Evolutionary conservation across 2,797 vertebrate species (phyloP), one percentile per base, ranked within the genome.

Genomic region (Erethizon dorsatum): DNA sequence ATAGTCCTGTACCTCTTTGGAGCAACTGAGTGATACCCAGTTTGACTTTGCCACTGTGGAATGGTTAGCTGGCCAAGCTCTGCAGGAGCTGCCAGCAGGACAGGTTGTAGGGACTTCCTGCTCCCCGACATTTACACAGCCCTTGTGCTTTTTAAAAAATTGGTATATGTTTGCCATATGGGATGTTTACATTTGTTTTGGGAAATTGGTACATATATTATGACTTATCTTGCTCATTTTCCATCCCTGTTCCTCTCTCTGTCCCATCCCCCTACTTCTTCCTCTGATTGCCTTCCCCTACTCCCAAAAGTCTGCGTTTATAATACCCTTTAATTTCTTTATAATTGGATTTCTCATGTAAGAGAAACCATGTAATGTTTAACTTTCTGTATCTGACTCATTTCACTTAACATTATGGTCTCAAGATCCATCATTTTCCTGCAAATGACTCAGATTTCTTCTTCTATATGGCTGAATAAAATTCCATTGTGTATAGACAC

Each of bases 51-150:
- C 37, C 52, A 41, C 52, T 50, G 45, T 78, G 65, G 41, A 67
- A 18, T 17, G 45, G 83, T 56, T 8, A 4, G 9, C 20, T 61
- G 41, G 28, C 61, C 20, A 47, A 33, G 61, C 28, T 78, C 52
- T 47, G 17, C 33, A 45, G 54, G 59, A 90, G 52, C 45, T 0
- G 0, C 67, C 45, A 41, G 52, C 33, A 77, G 52, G 26, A 75
- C 2, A 5, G 45, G 78, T 12, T 10, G 1, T 31, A 41, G 63
- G 71, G 57, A 56, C 37, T 37, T 50, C 20, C 4, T 69, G 73
- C 52, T 82, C 88, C 59, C 28, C 0, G 0, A 2, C 3, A 17
- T 75, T 89, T 13, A 10, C 26, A 2, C 18, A n/a, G 26, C 31
- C 47, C 26, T 67, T 20, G 5, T 80, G n/a, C 61, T n/a, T 56